phyloP scores from a whole-genome alignment of 1,140 invertebrate genomes.

The Trichonephila inaurata region DNA sequence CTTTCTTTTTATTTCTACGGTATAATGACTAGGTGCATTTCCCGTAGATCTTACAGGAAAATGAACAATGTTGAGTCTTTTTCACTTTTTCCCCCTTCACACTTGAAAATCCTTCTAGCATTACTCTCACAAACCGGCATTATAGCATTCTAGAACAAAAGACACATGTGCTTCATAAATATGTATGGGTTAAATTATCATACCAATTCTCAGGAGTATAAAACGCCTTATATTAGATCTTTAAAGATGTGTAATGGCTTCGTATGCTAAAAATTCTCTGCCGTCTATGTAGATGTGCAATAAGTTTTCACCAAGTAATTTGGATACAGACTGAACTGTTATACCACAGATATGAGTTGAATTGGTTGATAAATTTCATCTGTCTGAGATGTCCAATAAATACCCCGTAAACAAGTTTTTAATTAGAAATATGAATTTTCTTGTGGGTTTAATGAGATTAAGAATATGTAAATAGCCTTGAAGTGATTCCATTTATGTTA shows the following conservation, averaged over 20 bases:
- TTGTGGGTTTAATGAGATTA: too few relatives aligned
- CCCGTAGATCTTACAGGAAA: too few relatives aligned
- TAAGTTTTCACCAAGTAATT: neutral
- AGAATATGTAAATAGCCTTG: too few relatives aligned
- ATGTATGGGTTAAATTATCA: constrained; percentile 46
- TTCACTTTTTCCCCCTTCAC: neutral
- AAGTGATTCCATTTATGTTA: too few relatives aligned
- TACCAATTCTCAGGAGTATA: neutral
- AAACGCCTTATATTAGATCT: neutral
- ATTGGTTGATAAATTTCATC: too few relatives aligned
- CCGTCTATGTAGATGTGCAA: too few relatives aligned
- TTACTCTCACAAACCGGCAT: neutral
- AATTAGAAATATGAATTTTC: too few relatives aligned
- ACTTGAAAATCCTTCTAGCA: neutral
- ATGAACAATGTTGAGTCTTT: neutral
- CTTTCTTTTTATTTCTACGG: neutral
- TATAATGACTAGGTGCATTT: too few relatives aligned
- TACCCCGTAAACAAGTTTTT: too few relatives aligned
- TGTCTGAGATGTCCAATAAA: too few relatives aligned
- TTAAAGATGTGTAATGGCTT: constrained; percentile 29
- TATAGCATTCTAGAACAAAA: neutral
- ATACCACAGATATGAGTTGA: too few relatives aligned
- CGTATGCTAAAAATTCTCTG: constrained; percentile 21
- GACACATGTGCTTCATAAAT: constrained; percentile 12
- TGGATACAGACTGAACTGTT: neutral